Conservation (phyloP, 2,113 vertebrate species). For the Cebidichthys violaceus region DNA sequence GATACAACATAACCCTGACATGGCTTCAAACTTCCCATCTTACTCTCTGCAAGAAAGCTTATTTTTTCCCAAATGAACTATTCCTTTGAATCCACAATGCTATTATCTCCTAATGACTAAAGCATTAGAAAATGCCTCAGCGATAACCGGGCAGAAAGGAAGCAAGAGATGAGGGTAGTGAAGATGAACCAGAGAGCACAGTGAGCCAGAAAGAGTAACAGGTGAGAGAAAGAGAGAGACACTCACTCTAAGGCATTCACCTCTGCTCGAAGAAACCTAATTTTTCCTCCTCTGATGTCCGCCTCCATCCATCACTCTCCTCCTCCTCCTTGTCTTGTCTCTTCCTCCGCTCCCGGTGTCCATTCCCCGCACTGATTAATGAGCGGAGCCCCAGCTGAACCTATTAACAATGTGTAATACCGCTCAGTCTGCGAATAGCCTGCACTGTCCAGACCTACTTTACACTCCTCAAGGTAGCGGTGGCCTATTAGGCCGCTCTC, state of each 20-base stretch:
- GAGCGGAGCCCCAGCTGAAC: constrained; percentile 61
- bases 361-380: constrained; percentile 71
- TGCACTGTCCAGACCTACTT: constrained; percentile 70
- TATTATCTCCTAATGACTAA: background rate
- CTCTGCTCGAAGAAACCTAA: constrained; percentile 54
- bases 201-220: constrained; percentile 21
- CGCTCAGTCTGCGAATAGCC: constrained; percentile 72
- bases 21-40: background rate
- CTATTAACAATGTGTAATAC: constrained; percentile 73
- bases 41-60: background rate
- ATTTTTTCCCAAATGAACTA: background rate
- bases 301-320: constrained; percentile 61
- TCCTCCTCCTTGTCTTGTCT: constrained; percentile 46
- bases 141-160: background rate
- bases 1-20: too few species aligned
- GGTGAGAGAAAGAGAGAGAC: constrained; percentile 15
- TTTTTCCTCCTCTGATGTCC: constrained; percentile 53
- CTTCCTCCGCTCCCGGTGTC: constrained; percentile 46
- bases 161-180: background rate
- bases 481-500: constrained; percentile 66
- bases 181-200: background rate
- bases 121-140: background rate
- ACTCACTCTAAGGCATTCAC: constrained; percentile 13
- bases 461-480: constrained; percentile 66
- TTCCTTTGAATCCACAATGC: background rate